A percentile compares a stretch with the other conserved stretches of the same genome.
These are phyloP conservation scores for Dipodomys ordii DNA, from an alignment of 2,113 vertebrate species.

Conservation along the genomic window DNA sequence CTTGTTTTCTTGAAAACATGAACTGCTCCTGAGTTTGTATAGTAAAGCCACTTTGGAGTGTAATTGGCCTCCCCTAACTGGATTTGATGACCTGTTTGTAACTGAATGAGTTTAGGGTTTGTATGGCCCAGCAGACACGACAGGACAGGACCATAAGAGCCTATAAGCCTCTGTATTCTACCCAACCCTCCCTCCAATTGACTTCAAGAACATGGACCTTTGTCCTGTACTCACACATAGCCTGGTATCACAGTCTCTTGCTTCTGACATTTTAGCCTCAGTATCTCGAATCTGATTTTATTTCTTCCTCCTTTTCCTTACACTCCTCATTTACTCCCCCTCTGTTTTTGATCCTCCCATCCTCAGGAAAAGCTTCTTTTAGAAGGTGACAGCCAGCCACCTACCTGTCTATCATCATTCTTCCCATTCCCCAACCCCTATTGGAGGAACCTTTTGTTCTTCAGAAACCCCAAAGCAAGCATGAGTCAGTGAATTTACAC, in stretches of 20 bases:
- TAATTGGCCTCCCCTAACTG: not conserved
- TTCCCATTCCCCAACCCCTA: not conserved
- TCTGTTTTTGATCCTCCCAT: not conserved
- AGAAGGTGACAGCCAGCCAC: too few species aligned
- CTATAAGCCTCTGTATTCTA: not conserved
- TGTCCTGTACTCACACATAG: accelerated
- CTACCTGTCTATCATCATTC: not conserved
- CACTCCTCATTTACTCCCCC: not conserved
- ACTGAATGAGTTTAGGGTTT: not conserved
- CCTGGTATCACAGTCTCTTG: not conserved
- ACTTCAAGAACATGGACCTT: not conserved
- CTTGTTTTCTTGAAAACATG: too few species aligned
- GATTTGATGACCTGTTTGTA: not conserved
- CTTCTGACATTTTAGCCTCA: not conserved
- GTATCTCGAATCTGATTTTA: not conserved
- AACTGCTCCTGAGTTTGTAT: not conserved
- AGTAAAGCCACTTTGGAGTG: not conserved
- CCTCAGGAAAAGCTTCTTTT: not conserved
- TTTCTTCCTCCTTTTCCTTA: not conserved
- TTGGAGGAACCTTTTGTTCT: not conserved
- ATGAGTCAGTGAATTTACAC: not conserved
- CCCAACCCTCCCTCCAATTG: not conserved
- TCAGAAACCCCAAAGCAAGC: not conserved
- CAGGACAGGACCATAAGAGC: not conserved
- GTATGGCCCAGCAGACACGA: not conserved